phyloP scores from a whole-genome alignment of 2,888 invertebrate species.

The Pseudanteris insignis region DNA sequence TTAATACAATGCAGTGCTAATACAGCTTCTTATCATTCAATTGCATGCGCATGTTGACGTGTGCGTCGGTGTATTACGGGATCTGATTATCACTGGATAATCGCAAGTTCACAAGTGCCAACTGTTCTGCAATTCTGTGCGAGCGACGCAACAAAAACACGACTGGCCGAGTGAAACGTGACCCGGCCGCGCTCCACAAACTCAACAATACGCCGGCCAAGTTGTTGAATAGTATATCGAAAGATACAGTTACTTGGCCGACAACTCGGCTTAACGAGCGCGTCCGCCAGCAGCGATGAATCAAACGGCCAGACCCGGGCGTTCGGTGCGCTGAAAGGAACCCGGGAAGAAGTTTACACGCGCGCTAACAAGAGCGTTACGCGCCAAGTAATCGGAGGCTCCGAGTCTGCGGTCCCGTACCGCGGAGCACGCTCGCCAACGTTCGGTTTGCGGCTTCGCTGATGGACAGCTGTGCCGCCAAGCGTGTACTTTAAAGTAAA shows the following conservation, averaged over 20 bases:
- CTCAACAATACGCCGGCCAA: slow-evolving; percentile 7
- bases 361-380: slow-evolving; percentile 8
- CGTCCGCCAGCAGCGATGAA: slow-evolving; percentile 20
- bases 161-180: not conserved
- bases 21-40: not conserved
- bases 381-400: not conserved
- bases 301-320: slow-evolving; percentile 2
- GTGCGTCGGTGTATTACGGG: too few species aligned
- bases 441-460: not conserved
- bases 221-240: slow-evolving; percentile 3
- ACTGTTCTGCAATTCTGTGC: slow-evolving; percentile 3
- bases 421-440: not conserved
- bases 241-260: slow-evolving; percentile 17
- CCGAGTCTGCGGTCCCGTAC: not conserved
- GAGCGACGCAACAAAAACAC: not conserved
- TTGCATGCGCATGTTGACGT: not conserved
- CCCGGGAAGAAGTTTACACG: slow-evolving; percentile 12
- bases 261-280: slow-evolving; percentile 17
- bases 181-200: not conserved
- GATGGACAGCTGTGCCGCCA: too few species aligned
- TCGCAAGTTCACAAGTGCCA: not conserved
- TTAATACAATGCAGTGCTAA: not conserved
- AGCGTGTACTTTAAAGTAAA: too few species aligned
- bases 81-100: slow-evolving; percentile 9
- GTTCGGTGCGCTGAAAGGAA: slow-evolving; percentile 6